Base-by-base conservation (phyloP, 2,113 vertebrate genomes). In the Hipposideros armiger region DNA sequence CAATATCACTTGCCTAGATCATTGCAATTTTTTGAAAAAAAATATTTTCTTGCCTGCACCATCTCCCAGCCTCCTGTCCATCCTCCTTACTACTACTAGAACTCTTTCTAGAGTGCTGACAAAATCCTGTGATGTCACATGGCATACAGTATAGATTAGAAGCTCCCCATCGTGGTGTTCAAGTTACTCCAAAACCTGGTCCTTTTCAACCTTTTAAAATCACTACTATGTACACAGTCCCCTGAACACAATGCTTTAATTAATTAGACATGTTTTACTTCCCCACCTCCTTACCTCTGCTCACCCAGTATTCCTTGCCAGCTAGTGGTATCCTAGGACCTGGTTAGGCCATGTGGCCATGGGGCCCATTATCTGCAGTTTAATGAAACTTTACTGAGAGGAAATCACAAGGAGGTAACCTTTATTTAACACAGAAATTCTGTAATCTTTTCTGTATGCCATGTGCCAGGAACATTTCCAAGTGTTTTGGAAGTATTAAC, bases 1-100 rank as follows among this genome's bases (percentile, higher is more conserved):
- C 17, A 42, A 54, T 78, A 76, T 62, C 30, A 26, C 30, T 89
- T 66, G 47, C 47, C 78, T 50, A 69, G 62, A 52, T 70, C 22
- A 76, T 32, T 58, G 66, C 36, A 91, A 81, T 26, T 86, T 94
- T 78, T 58, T 15, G 50, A 92, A 86, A 81, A 50, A 13, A 93
- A 81, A 58, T 60, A 28, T 22, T 60, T 67, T 64, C 72, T 83
- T 72, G 32, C 32, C 45, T 47, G 16, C 5, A 50, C 22, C 30
- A n/a, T 72, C 4, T 78, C 4, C 15, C 45, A 80, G 78, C 10
- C 58, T 85, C 58, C 28, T 60, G 36, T 74, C 36, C 60, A 89
- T 45, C 36, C 36, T 78, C 15, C 2, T 28, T 50, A 40, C 16
- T 80, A 19, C 26, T 52, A 17, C 17, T 22, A 28, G 30, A 40